Evolutionary conservation across 2,113 vertebrate genomes (phyloP), one percentile per base, ranked within the genome.

Genomic region (Chaetodon auriga): DNA sequence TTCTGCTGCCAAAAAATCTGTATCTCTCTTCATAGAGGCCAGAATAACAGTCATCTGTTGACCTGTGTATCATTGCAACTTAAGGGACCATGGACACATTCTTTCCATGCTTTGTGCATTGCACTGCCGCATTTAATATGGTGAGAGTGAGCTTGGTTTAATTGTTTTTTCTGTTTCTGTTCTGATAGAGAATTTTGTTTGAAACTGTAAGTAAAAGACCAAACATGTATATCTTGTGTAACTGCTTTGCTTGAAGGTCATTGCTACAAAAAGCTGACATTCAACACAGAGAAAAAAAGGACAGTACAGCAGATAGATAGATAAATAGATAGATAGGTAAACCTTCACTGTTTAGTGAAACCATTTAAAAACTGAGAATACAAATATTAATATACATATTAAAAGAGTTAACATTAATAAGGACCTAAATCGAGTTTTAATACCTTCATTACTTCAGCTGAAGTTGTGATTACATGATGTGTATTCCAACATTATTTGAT

Each of bases 201-300:
- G 30, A 30, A 30, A 30, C 30, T 30, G 30, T 30, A 30, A 30
- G 76, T 55, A 30, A 30, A 30, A 57, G 15, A 45, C 60, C 63
- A 62, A 19, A 45, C 43, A 65, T 4, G n/a, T 45, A 16, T 41
- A 38, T 63, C 30, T 3, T 68, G 21, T 53, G 48, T 43, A 45
- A 80, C 25, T 21, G 51, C 51, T 38, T 10, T 65, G 60, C 35
- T 68, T 30, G 2, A n/a, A 51, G 11, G 11, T 68, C 18, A 81
- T 73, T 60, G 6, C 51, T 74, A n/a, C 63, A 23, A 74, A 60
- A 81, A 51, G 2, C 16, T 21, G 21, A 25, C 53, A 41, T 49
- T 45, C 6, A 43, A 46, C 19, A 38, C 13, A 55, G 7, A 49
- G 11, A 49, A 3, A 64, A 64, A 25, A 63, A 49, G 21, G 45